These are phyloP conservation scores for Gymnobelideus leadbeateri DNA, from an alignment of 2,113 vertebrate species.

Conservation along the genomic window DNA sequence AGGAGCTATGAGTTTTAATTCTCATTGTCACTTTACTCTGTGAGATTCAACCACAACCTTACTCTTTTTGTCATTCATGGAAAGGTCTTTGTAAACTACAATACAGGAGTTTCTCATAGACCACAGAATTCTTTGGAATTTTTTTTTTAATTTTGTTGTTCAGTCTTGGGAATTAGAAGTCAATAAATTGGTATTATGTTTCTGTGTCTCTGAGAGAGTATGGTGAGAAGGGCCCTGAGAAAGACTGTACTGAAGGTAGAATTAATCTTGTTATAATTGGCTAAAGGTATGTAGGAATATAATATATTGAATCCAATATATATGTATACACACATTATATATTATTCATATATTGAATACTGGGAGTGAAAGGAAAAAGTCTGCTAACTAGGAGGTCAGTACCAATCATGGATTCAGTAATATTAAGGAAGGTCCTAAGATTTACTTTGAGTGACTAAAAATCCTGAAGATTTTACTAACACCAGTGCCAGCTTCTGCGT, in stretches of 20 bases:
- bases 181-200: neutral
- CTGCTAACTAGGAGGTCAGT: neutral
- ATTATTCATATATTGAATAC: neutral
- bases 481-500: neutral
- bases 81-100: neutral
- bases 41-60: neutral
- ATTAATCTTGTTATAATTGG: neutral
- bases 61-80: neutral
- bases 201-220: neutral
- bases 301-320: neutral
- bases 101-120: neutral
- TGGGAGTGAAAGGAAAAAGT: neutral
- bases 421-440: neutral
- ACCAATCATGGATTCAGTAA: too few species aligned
- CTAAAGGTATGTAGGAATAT: neutral
- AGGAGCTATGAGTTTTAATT: conserved; percentile 4
- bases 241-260: neutral
- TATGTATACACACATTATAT: neutral
- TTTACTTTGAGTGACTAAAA: neutral
- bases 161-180: neutral
- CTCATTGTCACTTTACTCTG: neutral
- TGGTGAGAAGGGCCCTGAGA: neutral
- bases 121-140: neutral
- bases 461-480: neutral
- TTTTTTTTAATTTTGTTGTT: too few species aligned